Conservation (phyloP, 2,797 vertebrate genomes). For the Crax fasciolata region DNA sequence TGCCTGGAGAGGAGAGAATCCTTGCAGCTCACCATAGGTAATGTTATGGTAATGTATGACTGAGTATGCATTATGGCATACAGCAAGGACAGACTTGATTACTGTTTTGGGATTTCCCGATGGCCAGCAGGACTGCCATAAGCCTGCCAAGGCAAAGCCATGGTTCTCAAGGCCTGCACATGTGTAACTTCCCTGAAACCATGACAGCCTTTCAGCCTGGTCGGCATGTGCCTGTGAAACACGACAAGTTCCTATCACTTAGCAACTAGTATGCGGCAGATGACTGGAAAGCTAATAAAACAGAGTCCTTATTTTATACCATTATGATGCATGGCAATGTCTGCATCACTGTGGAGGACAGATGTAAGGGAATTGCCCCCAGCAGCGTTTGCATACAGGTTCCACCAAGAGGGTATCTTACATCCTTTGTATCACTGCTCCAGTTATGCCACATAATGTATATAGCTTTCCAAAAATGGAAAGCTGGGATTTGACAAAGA, state of each 20-base stretch:
- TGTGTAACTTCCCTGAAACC: background rate
- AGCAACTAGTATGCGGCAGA: background rate
- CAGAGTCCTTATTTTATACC: background rate
- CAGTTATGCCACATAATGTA: background rate
- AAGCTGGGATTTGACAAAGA: background rate
- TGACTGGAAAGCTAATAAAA: background rate
- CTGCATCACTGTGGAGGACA: background rate
- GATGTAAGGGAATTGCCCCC: background rate
- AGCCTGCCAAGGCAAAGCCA: background rate
- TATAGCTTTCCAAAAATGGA: background rate
- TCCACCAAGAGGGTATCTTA: background rate
- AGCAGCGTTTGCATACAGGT: background rate
- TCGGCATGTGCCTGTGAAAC: background rate
- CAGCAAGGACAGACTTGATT: background rate
- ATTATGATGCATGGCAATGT: background rate
- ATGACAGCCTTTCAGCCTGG: background rate
- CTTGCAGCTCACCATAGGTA: background rate
- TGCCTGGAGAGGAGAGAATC: background rate
- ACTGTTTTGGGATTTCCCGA: background rate
- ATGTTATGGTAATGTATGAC: background rate
- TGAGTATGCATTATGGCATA: background rate
- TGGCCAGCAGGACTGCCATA: background rate
- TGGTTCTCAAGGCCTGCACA: background rate
- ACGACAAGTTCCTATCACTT: background rate
- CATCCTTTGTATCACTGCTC: background rate